Evolutionary conservation across 2,797 vertebrate genomes (phyloP).

Genomic region (Megalops cyprinoides): DNA sequence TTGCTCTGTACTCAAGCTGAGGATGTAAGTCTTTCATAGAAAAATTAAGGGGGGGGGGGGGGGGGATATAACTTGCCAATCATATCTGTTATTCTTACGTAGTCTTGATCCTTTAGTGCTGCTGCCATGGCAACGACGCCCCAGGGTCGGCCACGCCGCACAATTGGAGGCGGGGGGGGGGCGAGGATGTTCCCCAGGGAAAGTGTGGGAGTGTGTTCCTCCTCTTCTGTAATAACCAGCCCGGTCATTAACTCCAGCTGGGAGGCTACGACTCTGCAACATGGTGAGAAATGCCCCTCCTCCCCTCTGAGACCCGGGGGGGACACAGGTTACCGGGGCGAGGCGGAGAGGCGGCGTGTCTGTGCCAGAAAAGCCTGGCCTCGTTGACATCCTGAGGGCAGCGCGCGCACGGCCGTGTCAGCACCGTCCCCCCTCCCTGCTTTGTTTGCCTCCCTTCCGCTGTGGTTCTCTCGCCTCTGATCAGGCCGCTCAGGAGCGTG

Average conservation of each 20-base stretch:
- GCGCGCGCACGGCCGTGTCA: background rate
- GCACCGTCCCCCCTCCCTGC: background rate
- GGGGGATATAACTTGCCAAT: constrained; percentile 14
- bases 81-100: constrained; percentile 39
- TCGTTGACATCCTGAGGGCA: background rate
- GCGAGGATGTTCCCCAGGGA: constrained; percentile 35
- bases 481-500: background rate
- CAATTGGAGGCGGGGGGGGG: constrained; percentile 45
- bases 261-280: constrained; percentile 39
- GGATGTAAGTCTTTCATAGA: background rate
- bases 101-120: constrained; percentile 32
- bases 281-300: background rate
- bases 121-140: constrained; percentile 34
- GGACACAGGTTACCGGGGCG: constrained; percentile 24
- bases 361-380: constrained; percentile 6
- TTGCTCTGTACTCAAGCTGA: too few species aligned
- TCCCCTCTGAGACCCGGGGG: constrained; percentile 20
- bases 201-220: constrained; percentile 17
- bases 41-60: constrained; percentile 17
- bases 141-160: constrained; percentile 43
- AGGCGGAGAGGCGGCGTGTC: background rate
- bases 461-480: constrained; percentile 2
- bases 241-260: constrained; percentile 46
- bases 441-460: background rate
- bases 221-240: constrained; percentile 45